A percentile compares a stretch with the other conserved stretches of the same genome.
Conservation (phyloP, 2,888 invertebrate species). For the Ochlodes sylvanus region DNA sequence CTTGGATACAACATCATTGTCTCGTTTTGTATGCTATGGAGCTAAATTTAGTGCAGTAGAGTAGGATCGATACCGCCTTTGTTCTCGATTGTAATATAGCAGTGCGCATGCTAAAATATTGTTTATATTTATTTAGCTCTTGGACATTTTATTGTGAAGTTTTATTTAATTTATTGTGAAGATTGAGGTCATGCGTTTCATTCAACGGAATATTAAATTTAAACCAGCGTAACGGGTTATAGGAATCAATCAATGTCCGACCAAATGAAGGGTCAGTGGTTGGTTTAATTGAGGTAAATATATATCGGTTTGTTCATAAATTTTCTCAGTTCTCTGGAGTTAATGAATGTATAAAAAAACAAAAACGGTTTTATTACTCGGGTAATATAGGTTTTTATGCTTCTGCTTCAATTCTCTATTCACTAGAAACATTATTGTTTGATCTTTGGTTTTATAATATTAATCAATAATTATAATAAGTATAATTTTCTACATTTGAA, state of each 20-base stretch:
- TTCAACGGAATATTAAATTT: background rate
- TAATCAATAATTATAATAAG: too few relatives aligned
- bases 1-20: slow-evolving; percentile 8
- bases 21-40: slow-evolving; percentile 22
- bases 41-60: slow-evolving; percentile 35
- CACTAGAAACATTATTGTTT: too few relatives aligned
- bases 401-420: too few relatives aligned
- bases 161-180: background rate
- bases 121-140: slow-evolving; percentile 19
- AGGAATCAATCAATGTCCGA: background rate
- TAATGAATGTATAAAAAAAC: too few relatives aligned
- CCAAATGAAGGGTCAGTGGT: background rate
- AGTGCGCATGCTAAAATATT: slow-evolving; percentile 36
- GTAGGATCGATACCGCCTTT: slow-evolving; percentile 36
- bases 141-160: slow-evolving; percentile 3
- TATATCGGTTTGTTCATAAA: background rate
- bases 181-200: background rate
- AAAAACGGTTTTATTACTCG: too few relatives aligned
- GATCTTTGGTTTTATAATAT: too few relatives aligned
- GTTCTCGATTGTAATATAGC: slow-evolving; percentile 36
- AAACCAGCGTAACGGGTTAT: background rate
- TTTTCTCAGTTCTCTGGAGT: too few relatives aligned
- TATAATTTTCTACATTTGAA: too few relatives aligned
- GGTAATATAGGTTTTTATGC: too few relatives aligned
- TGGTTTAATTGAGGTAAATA: background rate